Evolutionary conservation across 2,888 invertebrate genomes (phyloP).

Genomic region (Willowsia nigromaculata): DNA sequence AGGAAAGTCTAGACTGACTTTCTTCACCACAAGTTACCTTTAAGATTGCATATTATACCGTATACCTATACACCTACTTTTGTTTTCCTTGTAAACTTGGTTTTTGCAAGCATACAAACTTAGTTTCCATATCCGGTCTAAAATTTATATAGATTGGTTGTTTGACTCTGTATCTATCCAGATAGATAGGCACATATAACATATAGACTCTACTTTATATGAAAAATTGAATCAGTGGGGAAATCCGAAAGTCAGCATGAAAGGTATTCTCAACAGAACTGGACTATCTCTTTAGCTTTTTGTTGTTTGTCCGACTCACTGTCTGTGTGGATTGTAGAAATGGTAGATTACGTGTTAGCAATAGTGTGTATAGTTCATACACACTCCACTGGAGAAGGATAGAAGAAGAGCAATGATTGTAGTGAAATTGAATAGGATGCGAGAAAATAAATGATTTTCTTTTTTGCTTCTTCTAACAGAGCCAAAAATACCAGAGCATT

Average conservation of each 20-base stretch:
- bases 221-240: slow-evolving; percentile 52
- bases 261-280: slow-evolving; percentile 37
- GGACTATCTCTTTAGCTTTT: not conserved
- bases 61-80: not conserved
- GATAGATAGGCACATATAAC: not conserved
- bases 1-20: slow-evolving; percentile 15
- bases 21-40: not conserved
- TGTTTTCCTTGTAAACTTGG: not conserved
- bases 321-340: not conserved
- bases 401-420: not conserved
- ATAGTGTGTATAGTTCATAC: not conserved
- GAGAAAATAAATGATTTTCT: not conserved
- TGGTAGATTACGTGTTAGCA: not conserved
- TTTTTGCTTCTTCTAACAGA: not conserved
- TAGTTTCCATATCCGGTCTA: not conserved
- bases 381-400: not conserved
- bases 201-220: not conserved
- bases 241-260: slow-evolving; percentile 64
- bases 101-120: not conserved
- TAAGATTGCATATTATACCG: not conserved
- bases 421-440: not conserved
- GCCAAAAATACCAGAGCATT: not conserved
- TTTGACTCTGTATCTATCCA: not conserved
- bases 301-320: not conserved
- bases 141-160: not conserved